Percentiles rank a stretch among this genome's conserved stretches.
phyloP scores from a whole-genome alignment of 2,888 invertebrate species.

The Calliscelio sp. region DNA sequence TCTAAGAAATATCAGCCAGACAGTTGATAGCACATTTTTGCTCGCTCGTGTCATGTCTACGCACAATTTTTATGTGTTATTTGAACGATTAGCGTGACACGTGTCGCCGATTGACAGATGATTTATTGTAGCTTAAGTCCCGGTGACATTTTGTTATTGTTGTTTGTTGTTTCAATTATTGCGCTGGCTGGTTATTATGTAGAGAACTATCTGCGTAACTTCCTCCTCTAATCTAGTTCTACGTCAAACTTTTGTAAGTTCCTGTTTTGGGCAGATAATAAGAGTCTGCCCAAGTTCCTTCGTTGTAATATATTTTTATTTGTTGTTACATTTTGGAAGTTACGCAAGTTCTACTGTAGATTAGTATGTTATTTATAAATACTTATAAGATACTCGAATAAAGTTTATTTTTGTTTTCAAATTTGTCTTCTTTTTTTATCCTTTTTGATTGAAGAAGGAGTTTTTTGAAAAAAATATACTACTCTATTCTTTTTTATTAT shows the following conservation, averaged over 20 bases:
- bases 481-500: conserved; percentile 14
- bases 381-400: neutral
- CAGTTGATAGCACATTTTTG: conserved; percentile 63
- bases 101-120: conserved; percentile 35
- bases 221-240: no score
- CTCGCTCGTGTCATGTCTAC: conserved; percentile 59
- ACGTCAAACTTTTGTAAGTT: no score
- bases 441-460: no score
- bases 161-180: neutral
- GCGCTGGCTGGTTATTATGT: neutral
- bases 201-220: no score
- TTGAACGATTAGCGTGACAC: conserved; percentile 56
- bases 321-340: no score
- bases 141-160: conserved; percentile 21
- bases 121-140: conserved; percentile 22
- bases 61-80: conserved; percentile 59
- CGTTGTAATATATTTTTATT: no score
- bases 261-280: no score
- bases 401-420: conserved; percentile 35
- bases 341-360: neutral
- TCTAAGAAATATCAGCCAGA: conserved; percentile 70
- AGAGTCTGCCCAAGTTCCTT: no score
- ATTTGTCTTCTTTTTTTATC: no score
- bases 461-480: no score
- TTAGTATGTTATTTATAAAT: neutral